Evolutionary conservation across 1,140 invertebrate genomes (phyloP), one percentile per base, ranked within the genome.

Genomic region (Bilobella aurantiaca): DNA sequence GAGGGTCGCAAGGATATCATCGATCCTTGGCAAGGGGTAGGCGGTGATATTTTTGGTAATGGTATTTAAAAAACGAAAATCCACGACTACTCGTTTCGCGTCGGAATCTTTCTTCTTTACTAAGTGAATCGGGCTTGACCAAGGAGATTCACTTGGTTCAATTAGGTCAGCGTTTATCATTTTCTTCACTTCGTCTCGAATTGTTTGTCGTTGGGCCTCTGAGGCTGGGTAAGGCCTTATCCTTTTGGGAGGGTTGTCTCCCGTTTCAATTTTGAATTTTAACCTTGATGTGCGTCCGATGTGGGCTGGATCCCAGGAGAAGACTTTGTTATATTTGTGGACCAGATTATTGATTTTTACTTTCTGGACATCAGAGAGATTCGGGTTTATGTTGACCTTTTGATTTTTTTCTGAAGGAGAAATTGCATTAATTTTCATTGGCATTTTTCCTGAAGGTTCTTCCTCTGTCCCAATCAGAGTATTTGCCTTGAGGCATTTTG

Each of bases 31-130:
- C 8, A 83, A 62, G 0, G 81, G 81, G 23, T 58, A 58, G 21
- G 25, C 8, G 3, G 60, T 42, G 62, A 80, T 78, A 34, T 69
- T 65, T 8, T 66, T 67, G 0, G 77, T 80, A 0, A 66, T 71
- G 53, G 21, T 64, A 67, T 83, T 83, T 0, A 82, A 64, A 21
- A 58, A 27, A 28, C 79, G 58, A 64, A 77, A 81, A 71, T 82
- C 80, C 1, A 79, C 67, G 65, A 76, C 80, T 63, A 81, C 65
- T 62, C 77, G 68, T 27, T 74, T 59, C 8, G 3, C 25, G 32
- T 73, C 49, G 49, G 78, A 74, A 74, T 61, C 28, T 37, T 53
- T 61, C 62, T 73, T 70, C 42, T 18, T 21, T 30, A 69, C 69
- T 18, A 74, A 30, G 12, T 71, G 62, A 3, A 73, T 58, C 32